These are phyloP conservation scores for Solea senegalensis DNA, from an alignment of 2,113 vertebrate species.

Conservation along the genomic window DNA sequence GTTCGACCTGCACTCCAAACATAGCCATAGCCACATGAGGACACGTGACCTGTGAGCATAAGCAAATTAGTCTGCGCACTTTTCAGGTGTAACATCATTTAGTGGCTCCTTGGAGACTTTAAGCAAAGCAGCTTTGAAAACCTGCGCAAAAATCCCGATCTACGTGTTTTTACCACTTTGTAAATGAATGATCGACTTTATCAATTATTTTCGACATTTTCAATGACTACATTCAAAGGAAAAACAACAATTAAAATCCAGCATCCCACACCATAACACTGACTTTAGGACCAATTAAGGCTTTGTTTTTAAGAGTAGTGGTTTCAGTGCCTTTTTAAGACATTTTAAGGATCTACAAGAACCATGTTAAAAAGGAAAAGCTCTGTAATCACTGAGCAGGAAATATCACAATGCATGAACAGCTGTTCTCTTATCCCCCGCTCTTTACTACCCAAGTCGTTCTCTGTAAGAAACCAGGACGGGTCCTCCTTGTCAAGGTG, in stretches of 20 bases:
- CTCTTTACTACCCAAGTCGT: slow-evolving; percentile 28
- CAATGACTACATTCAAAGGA: too few relatives aligned
- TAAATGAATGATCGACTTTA: too few relatives aligned
- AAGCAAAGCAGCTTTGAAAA: slow-evolving; percentile 4
- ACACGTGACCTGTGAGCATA: neutral
- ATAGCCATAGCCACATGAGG: too few relatives aligned
- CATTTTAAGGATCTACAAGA: neutral
- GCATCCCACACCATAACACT: too few relatives aligned
- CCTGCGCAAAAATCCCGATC: neutral
- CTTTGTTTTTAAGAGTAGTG: too few relatives aligned
- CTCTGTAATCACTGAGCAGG: slow-evolving; percentile 2
- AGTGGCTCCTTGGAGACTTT: slow-evolving; percentile 4
- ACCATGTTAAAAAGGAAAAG: slow-evolving; percentile 8
- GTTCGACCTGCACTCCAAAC: too few relatives aligned
- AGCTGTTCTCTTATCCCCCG: slow-evolving; percentile 2
- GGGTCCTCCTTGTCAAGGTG: slow-evolving; percentile 71
- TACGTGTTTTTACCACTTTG: too few relatives aligned
- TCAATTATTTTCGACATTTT: too few relatives aligned
- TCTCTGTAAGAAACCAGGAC: slow-evolving; percentile 26
- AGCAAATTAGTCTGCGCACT: neutral
- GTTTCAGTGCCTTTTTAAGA: too few relatives aligned
- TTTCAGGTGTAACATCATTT: neutral
- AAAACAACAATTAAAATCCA: too few relatives aligned
- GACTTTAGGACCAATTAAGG: too few relatives aligned
- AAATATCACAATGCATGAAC: too few relatives aligned